Conservation (phyloP, 1,140 invertebrate genomes). For the Drosophila asahinai region DNA sequence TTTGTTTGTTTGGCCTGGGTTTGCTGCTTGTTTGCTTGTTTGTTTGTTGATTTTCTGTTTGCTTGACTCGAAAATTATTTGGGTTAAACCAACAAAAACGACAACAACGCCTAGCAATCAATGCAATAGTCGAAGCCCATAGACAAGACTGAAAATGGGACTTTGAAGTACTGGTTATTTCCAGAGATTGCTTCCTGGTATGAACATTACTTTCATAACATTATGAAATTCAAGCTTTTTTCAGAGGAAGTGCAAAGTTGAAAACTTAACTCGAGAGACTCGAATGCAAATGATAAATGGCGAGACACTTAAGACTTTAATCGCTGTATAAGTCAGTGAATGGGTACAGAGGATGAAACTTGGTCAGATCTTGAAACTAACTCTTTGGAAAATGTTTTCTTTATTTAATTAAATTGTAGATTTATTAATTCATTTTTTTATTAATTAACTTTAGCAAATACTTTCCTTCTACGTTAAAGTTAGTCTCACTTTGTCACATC, state of each 20-base stretch:
- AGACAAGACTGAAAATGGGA: constrained; percentile 16
- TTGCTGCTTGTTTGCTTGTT: constrained; percentile 31
- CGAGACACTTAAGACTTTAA: background rate
- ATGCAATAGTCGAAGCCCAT: constrained; percentile 39
- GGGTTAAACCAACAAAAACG: constrained; percentile 53
- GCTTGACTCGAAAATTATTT: constrained; percentile 62
- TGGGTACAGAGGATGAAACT: too few species aligned
- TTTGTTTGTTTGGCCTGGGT: constrained; percentile 42
- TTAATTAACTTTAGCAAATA: too few species aligned
- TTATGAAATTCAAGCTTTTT: constrained; percentile 25
- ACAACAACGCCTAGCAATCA: constrained; percentile 30
- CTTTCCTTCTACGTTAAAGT: background rate
- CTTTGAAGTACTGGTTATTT: constrained; percentile 21
- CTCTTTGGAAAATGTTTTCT: too few species aligned
- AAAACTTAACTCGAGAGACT: background rate
- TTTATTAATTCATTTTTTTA: too few species aligned
- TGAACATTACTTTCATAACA: constrained; percentile 10
- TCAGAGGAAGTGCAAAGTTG: constrained; percentile 16
- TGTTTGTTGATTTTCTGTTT: constrained; percentile 62
- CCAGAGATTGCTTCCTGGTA: constrained; percentile 26
- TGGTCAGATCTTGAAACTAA: too few species aligned
- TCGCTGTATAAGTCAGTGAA: too few species aligned
- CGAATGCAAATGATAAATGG: background rate
- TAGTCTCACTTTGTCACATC: too few species aligned
- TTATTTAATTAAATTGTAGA: too few species aligned